Evolutionary conservation across 1,140 invertebrate species (phyloP).

Genomic region (Trichonephila clavipes): DNA sequence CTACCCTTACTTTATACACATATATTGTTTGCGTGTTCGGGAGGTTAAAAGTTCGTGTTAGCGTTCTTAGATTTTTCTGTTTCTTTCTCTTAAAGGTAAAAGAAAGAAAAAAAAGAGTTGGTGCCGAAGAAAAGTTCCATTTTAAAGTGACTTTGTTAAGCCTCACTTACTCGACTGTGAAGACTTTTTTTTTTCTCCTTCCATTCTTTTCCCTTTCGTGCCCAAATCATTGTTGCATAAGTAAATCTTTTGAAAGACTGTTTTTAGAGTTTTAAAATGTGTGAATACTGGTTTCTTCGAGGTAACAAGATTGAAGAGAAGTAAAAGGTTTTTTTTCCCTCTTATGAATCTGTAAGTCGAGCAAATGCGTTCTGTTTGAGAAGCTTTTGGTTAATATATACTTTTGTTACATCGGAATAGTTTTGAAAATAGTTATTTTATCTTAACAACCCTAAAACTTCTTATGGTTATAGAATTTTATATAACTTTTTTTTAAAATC

Average conservation of each 20-base stretch:
- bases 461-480: no score
- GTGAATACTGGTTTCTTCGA: neutral
- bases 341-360: no score
- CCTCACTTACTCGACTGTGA: neutral
- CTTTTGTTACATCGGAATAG: no score
- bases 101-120: no score
- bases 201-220: neutral
- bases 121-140: neutral
- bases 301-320: no score
- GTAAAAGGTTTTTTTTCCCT: no score
- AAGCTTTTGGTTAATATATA: no score
- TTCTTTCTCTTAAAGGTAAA: no score
- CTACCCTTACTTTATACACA: neutral
- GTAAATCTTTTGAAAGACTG: neutral
- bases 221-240: neutral
- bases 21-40: constrained; percentile 36
- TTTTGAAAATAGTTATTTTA: no score
- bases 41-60: constrained; percentile 48
- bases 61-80: neutral
- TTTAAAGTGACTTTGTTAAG: constrained; percentile 32
- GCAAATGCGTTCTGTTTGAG: no score
- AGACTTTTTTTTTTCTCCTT: neutral
- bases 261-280: neutral
- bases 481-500: no score
- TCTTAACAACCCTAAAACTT: no score